These are phyloP conservation scores for Pandemis cinnamomeana DNA, from an alignment of 2,888 invertebrate species.

Conservation along the genomic window DNA sequence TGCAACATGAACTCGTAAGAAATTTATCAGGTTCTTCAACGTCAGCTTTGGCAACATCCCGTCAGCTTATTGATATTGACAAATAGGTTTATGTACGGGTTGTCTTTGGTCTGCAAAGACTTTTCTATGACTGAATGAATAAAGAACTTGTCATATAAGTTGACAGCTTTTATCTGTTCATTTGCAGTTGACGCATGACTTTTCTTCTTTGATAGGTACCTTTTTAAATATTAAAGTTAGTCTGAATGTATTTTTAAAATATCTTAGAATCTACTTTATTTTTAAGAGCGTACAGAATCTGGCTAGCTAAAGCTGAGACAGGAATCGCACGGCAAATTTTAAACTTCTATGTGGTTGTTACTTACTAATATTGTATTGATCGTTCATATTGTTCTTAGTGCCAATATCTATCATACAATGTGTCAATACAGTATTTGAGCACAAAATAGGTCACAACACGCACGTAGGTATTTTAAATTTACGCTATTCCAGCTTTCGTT, in stretches of 20 bases:
- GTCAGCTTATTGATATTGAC: conserved; percentile 7
- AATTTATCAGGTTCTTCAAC: conserved; percentile 24
- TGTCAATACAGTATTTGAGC: too few species aligned
- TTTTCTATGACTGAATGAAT: background rate
- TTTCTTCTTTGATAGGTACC: background rate
- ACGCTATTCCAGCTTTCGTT: too few species aligned
- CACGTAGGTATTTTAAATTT: too few species aligned
- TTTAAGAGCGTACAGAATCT: too few species aligned
- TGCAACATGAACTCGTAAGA: conserved; percentile 22
- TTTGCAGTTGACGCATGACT: background rate
- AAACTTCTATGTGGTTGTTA: too few species aligned
- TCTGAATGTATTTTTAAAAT: background rate
- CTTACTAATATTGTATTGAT: too few species aligned
- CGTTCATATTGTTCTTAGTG: too few species aligned
- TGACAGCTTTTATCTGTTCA: background rate
- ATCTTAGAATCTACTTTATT: background rate
- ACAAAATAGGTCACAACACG: too few species aligned
- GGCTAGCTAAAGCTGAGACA: too few species aligned
- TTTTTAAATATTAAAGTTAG: background rate
- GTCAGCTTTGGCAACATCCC: conserved; percentile 14
- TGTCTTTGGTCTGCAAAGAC: background rate
- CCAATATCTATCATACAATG: too few species aligned
- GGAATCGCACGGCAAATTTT: too few species aligned
- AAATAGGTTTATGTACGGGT: conserved; percentile 9
- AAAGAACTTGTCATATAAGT: background rate